Base-by-base conservation (phyloP, 2,113 vertebrate species). In the Gasterosteus nipponicus region DNA sequence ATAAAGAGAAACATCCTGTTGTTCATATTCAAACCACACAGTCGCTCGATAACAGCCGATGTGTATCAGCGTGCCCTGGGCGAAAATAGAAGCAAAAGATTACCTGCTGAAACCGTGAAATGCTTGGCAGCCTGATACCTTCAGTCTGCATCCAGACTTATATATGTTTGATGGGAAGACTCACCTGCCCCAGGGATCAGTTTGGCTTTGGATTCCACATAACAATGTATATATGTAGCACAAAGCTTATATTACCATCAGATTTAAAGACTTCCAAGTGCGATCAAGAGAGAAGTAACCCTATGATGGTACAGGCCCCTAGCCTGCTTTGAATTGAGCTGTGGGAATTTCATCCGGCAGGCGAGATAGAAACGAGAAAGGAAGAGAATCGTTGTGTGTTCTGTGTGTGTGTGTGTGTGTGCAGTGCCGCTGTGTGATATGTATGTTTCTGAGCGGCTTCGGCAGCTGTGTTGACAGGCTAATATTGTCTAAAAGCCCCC, bases 401-500 rank as follows among this genome's bases (percentile, higher is more conserved):
- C 33, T 5, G 5, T 2, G 33, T 2, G 33, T 33, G 33, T 33
- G 33, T 33, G 33, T 33, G 33, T 33, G 5, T 33, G 33, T 33
- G n/a, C n/a, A n/a, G 33, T 33, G n/a, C n/a, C n/a, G n/a, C n/a
- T n/a, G n/a, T n/a, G n/a, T n/a, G 59, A n/a, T 73, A 16, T 18
- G 31, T 68, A 41, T 73, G 73, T 63, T 56, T 76, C 69, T 82
- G 59, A 56, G 42, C 41, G 62, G 61, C 38, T 83, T 78, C n/a
- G n/a, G 57, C 74, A 70, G 83, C 73, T 81, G 83, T 74, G 84
- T 78, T 91, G 90, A 90, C 87, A 92, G 86, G 61, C 76, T 80
- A 83, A 90, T 83, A 91, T 90, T 89, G 91, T 53, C 83, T 88
- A 85, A 87, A 92, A 89, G 77, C 82, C 79, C 80, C 86, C 82